Evolutionary conservation across 2,888 invertebrate species (phyloP).

Genomic region (Hydrotaea diabolus): DNA sequence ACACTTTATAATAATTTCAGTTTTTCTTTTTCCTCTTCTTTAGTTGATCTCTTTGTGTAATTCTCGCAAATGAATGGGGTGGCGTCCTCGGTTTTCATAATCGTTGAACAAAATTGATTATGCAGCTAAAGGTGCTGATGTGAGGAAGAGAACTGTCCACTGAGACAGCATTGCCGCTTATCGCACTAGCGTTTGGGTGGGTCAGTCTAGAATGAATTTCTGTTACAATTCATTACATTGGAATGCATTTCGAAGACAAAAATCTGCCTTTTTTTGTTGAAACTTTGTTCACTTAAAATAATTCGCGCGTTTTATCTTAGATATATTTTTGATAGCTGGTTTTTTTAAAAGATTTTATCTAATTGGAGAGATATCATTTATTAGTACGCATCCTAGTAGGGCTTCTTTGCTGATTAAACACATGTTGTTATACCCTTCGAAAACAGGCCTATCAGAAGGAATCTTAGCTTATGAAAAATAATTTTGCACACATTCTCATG

Average conservation of each 20-base stretch:
- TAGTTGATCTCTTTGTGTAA: background rate
- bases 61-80: background rate
- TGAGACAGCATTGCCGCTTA: no score
- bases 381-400: no score
- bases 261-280: background rate
- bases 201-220: constrained; percentile 34
- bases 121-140: no score
- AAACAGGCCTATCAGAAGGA: no score
- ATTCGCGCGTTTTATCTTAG: no score
- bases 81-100: background rate
- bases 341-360: no score
- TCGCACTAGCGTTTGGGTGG: background rate
- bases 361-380: no score
- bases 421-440: no score
- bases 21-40: background rate
- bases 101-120: background rate
- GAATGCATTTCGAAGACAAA: background rate
- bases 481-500: no score
- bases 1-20: constrained; percentile 37
- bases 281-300: constrained; percentile 14
- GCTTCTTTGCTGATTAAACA: no score
- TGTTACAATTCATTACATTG: constrained; percentile 33
- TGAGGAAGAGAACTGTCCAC: no score
- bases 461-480: no score
- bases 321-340: background rate